Evolutionary conservation across 1,140 invertebrate species (phyloP), one percentile per base, ranked within the genome.

Genomic region (Drosophila parabipectinata): DNA sequence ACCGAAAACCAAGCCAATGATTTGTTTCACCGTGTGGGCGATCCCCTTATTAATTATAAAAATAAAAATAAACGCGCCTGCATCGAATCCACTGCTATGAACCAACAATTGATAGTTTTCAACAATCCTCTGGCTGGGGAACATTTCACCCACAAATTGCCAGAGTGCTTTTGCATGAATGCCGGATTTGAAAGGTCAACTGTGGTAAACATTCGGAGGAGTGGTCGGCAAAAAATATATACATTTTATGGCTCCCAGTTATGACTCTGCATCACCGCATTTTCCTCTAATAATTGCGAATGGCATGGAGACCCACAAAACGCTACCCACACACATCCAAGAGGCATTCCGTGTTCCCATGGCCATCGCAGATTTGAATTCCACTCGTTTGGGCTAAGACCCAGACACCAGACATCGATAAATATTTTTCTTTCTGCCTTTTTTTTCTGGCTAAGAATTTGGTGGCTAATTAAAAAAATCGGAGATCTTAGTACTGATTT

Each of bases 131-230:
- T 18, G 63, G n/a, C 52, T 74, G 26, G 26, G 5, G 26, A 28
- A 6, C 72, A 57, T 64, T 74, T 64, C 30, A 76, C 45, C 56
- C 28, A 39, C 62, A 77, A 83, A 60, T 79, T 64, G 59, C 50
- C 48, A 72, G 32, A 55, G 26, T 24, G 60, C 41, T 47, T 34
- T 32, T 28, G 58, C 55, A 55, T 30, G 50, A 58, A 54, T 66
- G 74, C 47, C 60, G 62, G 71, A 73, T 73, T 62, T 10, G 39
- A 84, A 85, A 85, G 80, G 80, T 84, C 81, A 85, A 79, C 62
- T 61, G 72, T 57, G 47, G 45, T 72, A 15, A 69, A 64, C 52
- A 47, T 26, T 73, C 9, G 30, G 64, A 71, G 78, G 79, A 61
- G 79, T 83, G 79, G 79, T 58, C 39, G 10, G 14, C 12, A 12